Percentiles rank a stretch among this genome's conserved stretches.
Evolutionary conservation across 2,113 vertebrate species (phyloP).

Genomic region (Eublepharis macularius): DNA sequence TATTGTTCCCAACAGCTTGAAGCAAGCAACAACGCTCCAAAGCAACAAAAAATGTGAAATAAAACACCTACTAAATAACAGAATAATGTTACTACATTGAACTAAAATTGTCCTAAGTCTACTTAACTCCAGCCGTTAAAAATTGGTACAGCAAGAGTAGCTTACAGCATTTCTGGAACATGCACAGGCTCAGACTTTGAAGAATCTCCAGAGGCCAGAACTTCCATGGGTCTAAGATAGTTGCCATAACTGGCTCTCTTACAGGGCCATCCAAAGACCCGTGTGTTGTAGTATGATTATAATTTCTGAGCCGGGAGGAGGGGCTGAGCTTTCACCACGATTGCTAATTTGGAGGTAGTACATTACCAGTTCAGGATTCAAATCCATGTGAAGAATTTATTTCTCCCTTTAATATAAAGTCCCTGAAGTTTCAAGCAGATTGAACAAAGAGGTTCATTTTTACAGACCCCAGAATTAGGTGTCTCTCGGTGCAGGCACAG

Average conservation of each 20-base stretch:
- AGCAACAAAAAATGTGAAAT: conserved; percentile 1
- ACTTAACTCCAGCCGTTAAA: neutral
- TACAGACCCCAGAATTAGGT: too few species aligned
- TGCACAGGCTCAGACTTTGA: conserved; percentile 6
- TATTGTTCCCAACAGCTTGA: neutral
- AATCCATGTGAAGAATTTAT: too few species aligned
- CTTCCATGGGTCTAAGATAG: neutral
- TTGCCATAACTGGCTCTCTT: neutral
- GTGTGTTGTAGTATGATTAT: too few species aligned
- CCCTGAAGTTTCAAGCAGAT: too few species aligned
- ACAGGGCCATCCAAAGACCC: too few species aligned
- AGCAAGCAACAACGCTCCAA: neutral
- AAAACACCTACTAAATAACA: neutral
- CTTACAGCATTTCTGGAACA: neutral
- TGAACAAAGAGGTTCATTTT: too few species aligned
- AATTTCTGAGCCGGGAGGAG: too few species aligned
- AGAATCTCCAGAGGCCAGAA: neutral
- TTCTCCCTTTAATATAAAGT: too few species aligned
- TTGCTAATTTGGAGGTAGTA: too few species aligned
- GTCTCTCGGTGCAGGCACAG: too few species aligned
- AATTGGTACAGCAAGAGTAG: neutral
- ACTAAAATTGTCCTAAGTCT: neutral
- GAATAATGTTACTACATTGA: neutral
- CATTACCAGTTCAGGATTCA: too few species aligned
- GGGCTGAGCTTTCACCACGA: too few species aligned